Evolutionary conservation across 2,797 vertebrate species (phyloP).

Genomic region (Carcharodon carcharias): DNA sequence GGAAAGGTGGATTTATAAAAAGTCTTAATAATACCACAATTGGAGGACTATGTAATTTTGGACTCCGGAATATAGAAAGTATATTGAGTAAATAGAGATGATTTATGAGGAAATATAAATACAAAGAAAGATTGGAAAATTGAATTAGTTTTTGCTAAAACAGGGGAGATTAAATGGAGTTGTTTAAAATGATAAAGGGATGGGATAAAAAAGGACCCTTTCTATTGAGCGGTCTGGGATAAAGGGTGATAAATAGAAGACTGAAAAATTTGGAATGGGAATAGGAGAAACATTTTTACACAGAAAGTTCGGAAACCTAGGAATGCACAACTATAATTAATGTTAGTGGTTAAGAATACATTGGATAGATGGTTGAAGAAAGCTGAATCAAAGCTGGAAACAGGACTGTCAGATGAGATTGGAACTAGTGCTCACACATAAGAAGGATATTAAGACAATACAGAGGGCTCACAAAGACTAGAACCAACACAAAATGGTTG

Average conservation of each 20-base stretch:
- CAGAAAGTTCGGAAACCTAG: neutral
- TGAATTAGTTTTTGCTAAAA: neutral
- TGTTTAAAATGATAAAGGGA: neutral
- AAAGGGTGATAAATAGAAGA: neutral
- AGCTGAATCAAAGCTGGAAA: neutral
- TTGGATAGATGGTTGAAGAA: neutral
- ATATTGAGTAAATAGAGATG: neutral
- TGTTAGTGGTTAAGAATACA: neutral
- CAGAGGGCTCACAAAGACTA: neutral
- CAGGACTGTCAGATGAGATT: neutral
- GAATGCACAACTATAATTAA: neutral
- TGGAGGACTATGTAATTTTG: neutral
- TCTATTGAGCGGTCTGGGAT: neutral
- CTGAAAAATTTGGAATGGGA: neutral
- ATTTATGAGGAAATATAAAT: neutral
- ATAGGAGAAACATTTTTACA: neutral
- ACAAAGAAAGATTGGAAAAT: neutral
- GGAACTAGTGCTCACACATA: neutral
- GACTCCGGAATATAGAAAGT: neutral
- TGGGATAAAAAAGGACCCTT: neutral
- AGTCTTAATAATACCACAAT: neutral
- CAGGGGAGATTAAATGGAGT: neutral
- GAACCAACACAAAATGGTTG: neutral
- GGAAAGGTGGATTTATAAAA: neutral
- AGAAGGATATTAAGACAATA: neutral